Evolutionary conservation across 2,888 invertebrate genomes (phyloP).

Genomic region (Drosophila melanocephala): DNA sequence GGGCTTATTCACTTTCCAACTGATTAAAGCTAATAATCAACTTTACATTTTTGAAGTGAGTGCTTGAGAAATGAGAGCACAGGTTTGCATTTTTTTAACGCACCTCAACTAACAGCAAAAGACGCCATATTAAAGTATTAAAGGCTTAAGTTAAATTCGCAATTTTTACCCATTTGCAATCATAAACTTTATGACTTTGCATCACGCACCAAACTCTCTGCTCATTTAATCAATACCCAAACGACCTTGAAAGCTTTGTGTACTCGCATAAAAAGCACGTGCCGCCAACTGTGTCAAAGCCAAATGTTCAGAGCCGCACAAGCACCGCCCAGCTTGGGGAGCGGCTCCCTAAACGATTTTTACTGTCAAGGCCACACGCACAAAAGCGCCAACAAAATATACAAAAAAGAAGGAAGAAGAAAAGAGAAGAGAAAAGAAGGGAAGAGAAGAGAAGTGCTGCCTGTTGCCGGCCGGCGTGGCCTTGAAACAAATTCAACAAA

Average conservation of each 20-base stretch:
- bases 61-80: background rate
- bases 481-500: constrained; percentile 54
- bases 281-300: constrained; percentile 71
- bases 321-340: constrained; percentile 32
- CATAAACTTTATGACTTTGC: constrained; percentile 11
- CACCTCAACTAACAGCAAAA: background rate
- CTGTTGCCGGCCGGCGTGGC: constrained; percentile 69
- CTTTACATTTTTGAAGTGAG: background rate
- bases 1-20: background rate
- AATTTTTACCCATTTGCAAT: background rate
- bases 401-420: constrained; percentile 2
- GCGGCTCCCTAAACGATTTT: constrained; percentile 64
- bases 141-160: background rate
- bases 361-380: constrained; percentile 73
- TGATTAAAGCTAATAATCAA: constrained; percentile 5
- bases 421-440: constrained; percentile 14
- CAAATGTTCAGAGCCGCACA: constrained; percentile 35
- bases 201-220: constrained; percentile 19
- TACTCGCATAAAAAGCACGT: constrained; percentile 67
- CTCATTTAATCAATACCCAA: constrained; percentile 60
- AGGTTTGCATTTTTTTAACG: background rate
- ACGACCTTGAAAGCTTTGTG: constrained; percentile 59
- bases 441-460: constrained; percentile 15
- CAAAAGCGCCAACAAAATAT: constrained; percentile 34
- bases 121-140: background rate